A percentile compares a stretch with the other conserved stretches of the same genome.
These are phyloP conservation scores for Dryobota labecula DNA, from an alignment of 2,888 invertebrate species.

Conservation along the genomic window DNA sequence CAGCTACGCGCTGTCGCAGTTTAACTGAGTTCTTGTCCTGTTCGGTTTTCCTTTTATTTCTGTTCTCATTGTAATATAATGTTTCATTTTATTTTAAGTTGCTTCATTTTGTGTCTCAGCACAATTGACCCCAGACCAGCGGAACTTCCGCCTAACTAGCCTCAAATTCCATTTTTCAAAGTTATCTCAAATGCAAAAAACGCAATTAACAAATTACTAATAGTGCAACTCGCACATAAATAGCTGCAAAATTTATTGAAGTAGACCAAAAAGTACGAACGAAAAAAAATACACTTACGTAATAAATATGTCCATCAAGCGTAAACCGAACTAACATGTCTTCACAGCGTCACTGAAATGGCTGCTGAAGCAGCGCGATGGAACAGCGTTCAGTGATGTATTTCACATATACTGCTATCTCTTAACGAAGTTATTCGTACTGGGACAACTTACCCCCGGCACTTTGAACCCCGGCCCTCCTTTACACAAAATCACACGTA, in stretches of 20 bases:
- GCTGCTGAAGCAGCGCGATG: neutral
- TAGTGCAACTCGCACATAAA: neutral
- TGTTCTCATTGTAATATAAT: neutral
- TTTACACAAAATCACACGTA: neutral
- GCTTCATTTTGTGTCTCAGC: neutral
- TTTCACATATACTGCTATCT: neutral
- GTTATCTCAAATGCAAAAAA: neutral
- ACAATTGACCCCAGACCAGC: neutral
- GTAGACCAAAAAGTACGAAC: neutral
- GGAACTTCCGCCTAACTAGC: no score
- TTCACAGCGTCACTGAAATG: neutral
- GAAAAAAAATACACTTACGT: neutral
- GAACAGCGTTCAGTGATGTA: no score
- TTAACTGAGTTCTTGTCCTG: neutral
- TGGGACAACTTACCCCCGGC: neutral
- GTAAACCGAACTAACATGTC: neutral
- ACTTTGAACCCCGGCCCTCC: neutral
- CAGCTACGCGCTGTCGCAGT: neutral
- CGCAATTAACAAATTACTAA: neutral
- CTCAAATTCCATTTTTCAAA: neutral
- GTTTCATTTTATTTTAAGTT: neutral
- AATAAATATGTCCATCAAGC: neutral
- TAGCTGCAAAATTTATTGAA: neutral
- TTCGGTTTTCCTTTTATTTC: neutral
- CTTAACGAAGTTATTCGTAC: no score